These are phyloP conservation scores for Listronotus oregonensis DNA, from an alignment of 1,140 invertebrate species.

Conservation along the genomic window DNA sequence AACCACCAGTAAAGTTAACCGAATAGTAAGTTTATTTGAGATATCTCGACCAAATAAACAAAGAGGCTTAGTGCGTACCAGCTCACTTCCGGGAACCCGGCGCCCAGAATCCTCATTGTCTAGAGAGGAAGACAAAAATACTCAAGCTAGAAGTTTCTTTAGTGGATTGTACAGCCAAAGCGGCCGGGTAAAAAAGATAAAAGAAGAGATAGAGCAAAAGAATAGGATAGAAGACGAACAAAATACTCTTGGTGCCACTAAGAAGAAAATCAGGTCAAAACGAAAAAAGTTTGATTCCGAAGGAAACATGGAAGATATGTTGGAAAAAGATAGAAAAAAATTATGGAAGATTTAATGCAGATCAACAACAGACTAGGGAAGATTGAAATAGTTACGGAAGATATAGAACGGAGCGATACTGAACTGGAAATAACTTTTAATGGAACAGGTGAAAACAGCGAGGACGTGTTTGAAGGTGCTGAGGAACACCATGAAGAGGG, in stretches of 20 bases:
- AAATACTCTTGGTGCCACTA: no score
- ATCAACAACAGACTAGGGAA: no score
- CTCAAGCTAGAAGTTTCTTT: neutral
- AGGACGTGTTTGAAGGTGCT: no score
- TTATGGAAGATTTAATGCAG: no score
- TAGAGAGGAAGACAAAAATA: neutral
- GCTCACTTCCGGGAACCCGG: neutral
- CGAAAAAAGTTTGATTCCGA: neutral
- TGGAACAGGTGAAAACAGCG: no score
- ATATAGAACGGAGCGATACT: no score
- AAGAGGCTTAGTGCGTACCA: constrained; percentile 2
- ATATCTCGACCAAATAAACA: constrained; percentile 17
- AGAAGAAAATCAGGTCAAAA: no score
- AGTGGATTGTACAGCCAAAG: no score
- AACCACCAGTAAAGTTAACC: neutral
- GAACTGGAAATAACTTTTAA: no score
- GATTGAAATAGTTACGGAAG: no score
- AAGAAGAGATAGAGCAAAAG: constrained; percentile 4
- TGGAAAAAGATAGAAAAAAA: neutral
- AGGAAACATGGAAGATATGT: neutral
- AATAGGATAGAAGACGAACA: no score
- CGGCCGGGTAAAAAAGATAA: neutral
- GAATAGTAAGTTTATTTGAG: constrained; percentile 9
- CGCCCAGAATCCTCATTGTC: neutral
- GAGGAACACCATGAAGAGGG: no score